A percentile compares a stretch with the other conserved stretches of the same genome.
phyloP scores from a whole-genome alignment of 2,797 vertebrate genomes.

The Thripadectes ignobilis region DNA sequence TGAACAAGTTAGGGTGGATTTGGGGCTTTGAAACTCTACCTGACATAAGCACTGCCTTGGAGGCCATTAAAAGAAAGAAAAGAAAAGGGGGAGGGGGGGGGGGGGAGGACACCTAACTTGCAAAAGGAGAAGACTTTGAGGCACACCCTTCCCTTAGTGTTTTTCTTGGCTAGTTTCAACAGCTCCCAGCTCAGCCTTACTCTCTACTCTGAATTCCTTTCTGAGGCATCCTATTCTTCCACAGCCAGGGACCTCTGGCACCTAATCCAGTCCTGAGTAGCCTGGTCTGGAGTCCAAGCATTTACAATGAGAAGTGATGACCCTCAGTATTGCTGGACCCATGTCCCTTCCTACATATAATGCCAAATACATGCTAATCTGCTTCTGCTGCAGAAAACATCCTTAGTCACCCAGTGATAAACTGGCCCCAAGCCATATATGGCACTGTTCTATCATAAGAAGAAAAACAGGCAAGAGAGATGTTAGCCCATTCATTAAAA shows the following conservation, averaged over 20 bases:
- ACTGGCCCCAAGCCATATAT: not conserved
- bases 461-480: not conserved
- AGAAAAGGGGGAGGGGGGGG: too few relatives aligned
- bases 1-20: not conserved
- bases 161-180: slow-evolving; percentile 51
- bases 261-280: not conserved
- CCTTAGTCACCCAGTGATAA: not conserved
- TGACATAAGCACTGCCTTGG: not conserved
- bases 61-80: not conserved
- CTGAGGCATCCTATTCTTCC: not conserved
- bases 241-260: not conserved
- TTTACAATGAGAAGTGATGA: not conserved
- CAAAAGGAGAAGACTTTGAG: slow-evolving; percentile 19
- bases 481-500: not conserved
- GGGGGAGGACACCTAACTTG: not conserved
- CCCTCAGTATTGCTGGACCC: not conserved
- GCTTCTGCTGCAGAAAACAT: not conserved
- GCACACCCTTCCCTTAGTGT: slow-evolving; percentile 18
- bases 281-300: not conserved
- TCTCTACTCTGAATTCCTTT: slow-evolving; percentile 20
- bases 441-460: not conserved
- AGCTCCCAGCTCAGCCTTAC: slow-evolving; percentile 1
- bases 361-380: not conserved
- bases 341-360: accelerated
- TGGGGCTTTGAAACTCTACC: not conserved